Evolutionary conservation across 1,140 invertebrate species (phyloP).

Genomic region (Lordiphosa mommai): DNA sequence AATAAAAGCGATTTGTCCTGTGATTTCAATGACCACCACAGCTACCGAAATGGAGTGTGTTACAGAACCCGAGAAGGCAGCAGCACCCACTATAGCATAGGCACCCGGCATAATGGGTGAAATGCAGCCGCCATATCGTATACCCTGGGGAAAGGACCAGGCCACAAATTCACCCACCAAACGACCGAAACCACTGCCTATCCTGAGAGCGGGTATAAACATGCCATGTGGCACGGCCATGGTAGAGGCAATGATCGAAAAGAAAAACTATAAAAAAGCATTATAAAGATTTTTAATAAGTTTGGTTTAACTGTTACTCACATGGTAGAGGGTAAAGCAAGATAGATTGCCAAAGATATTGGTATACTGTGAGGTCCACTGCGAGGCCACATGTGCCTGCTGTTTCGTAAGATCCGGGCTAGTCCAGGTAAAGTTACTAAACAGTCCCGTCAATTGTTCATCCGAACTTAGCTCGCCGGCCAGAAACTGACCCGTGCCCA

Average conservation of each 20-base stretch:
- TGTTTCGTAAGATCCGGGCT: conserved; percentile 89
- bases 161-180: conserved; percentile 96
- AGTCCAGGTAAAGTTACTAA: conserved; percentile 98
- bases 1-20: conserved; percentile 97
- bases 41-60: conserved; percentile 99
- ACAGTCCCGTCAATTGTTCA: conserved; percentile 90
- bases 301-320: conserved; percentile 79
- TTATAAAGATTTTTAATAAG: no score
- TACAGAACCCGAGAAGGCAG: conserved; percentile 97
- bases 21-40: conserved; percentile 99
- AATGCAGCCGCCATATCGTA: conserved; percentile 90
- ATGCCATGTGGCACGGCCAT: conserved; percentile 96
- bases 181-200: conserved; percentile 96
- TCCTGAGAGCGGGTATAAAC: conserved; percentile 97
- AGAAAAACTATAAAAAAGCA: conserved; percentile 87
- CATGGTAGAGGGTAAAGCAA: conserved; percentile 87
- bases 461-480: conserved; percentile 93
- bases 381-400: conserved; percentile 90
- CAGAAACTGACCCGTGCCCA: conserved; percentile 92
- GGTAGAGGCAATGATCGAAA: conserved; percentile 96
- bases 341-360: conserved; percentile 93
- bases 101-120: conserved; percentile 95
- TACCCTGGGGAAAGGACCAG: conserved; percentile 93
- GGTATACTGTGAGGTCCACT: conserved; percentile 93
- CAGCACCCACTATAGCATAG: conserved; percentile 94